Base-by-base conservation (phyloP, 2,113 vertebrate species). In the Beaufortia kweichowensis region DNA sequence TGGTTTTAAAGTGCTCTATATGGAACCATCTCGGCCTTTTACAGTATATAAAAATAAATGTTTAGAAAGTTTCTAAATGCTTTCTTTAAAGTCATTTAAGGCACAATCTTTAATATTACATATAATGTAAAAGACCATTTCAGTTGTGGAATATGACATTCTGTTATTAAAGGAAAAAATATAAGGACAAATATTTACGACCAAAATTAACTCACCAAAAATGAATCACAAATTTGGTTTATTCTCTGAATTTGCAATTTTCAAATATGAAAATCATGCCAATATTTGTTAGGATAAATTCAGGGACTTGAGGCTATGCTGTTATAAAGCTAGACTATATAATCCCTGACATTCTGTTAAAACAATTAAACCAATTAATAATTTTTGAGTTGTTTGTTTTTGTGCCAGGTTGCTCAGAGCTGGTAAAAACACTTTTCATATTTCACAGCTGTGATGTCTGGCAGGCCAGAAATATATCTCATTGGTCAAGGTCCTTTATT, bases 381-480 rank as follows among this genome's bases (percentile, higher is more conserved):
- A 64, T 48, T 31, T 57, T 71, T 63, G 0, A 28, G 67, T 19
- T 67, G 67, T 50, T 67, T 67, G 55, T 74, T 55, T 28, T 24
- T 60, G 21, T n/a, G 55, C 19, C 39, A 33, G 64, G 23, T 59
- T 67, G 28, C 66, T 77, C 68, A 39, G 21, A 76, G 35, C 15
- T 59, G 7, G 29, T 23, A 41, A 15, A 26, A 24, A 69, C 55
- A 60, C 50, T 65, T 60, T 61, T 17, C 41, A 21, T 67, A 76
- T 41, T 39, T 53, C 15, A 56, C 50, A 75, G 11, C 50, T 48
- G 73, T 71, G 10, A 35, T 76, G 53, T 91, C 91, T 91, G 90
- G 88, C 90, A 87, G 90, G 89, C 88, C 89, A 90, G 90, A 91
- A n/a, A 89, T 84, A 50, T 60, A 59, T 59, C 68, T 66, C 39